phyloP scores from a whole-genome alignment of 2,113 vertebrate species.

The Alces alces region DNA sequence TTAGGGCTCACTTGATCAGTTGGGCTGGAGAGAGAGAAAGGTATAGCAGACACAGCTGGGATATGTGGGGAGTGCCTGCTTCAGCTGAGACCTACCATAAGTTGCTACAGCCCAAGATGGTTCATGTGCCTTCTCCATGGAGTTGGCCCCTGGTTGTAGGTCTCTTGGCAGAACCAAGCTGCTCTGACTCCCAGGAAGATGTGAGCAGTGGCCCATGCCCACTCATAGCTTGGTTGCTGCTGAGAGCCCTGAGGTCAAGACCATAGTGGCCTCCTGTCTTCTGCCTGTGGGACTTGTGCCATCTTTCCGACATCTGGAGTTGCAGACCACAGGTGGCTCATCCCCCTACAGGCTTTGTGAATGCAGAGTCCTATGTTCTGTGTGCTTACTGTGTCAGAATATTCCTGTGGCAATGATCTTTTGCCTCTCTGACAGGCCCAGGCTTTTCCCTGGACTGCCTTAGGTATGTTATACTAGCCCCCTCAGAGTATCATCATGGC shows the following conservation, averaged over 20 bases:
- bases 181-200: not conserved
- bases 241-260: not conserved
- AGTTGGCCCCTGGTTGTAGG: not conserved
- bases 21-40: no score
- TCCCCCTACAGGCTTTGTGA: not conserved
- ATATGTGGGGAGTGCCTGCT: not conserved
- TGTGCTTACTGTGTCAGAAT: no score
- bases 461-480: not conserved
- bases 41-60: not conserved
- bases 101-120: not conserved
- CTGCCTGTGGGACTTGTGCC: not conserved
- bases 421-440: not conserved
- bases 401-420: not conserved
- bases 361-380: not conserved
- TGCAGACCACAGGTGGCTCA: not conserved
- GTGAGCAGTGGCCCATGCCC: not conserved
- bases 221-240: not conserved
- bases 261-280: not conserved
- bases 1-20: no score
- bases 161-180: not conserved
- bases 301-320: not conserved
- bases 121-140: not conserved
- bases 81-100: not conserved
- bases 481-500: not conserved
- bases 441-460: not conserved